A percentile compares a stretch with the other conserved stretches of the same genome.
phyloP scores from a whole-genome alignment of 2,113 vertebrate genomes.

The Rhabdornis inornatus region DNA sequence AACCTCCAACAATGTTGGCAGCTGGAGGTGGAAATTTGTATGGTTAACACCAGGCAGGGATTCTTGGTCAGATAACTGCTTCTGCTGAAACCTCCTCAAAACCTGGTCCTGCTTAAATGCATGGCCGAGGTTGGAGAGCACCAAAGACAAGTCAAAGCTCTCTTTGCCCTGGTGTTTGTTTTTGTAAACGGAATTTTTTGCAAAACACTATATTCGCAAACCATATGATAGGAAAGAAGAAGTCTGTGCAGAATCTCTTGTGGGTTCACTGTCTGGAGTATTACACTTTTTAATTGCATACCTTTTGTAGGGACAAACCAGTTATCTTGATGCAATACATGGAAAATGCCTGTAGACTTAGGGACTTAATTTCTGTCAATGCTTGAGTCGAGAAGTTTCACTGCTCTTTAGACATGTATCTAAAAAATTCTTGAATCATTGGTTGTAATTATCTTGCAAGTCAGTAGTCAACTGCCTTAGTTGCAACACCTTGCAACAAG shows the following conservation, averaged over 20 bases:
- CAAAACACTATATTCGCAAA: not conserved
- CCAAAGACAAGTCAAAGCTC: not conserved
- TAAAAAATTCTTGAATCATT: slow-evolving; percentile 14
- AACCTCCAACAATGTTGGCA: not conserved
- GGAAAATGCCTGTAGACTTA: not conserved
- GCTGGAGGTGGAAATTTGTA: not conserved
- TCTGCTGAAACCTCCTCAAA: not conserved
- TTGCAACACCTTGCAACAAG: not conserved
- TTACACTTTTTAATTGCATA: not conserved
- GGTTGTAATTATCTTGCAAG: slow-evolving; percentile 1
- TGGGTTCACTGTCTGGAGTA: not conserved
- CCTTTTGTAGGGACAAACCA: not conserved
- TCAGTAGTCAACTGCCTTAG: not conserved
- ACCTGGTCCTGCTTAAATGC: not conserved
- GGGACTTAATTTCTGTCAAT: slow-evolving; percentile 10
- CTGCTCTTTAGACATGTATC: not conserved
- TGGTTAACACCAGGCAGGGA: not conserved
- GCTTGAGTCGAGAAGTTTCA: not conserved
- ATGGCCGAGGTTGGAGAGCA: not conserved
- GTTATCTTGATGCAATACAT: not conserved
- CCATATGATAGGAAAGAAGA: not conserved
- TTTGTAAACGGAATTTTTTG: not conserved
- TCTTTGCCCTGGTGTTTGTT: not conserved
- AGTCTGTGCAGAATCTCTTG: not conserved
- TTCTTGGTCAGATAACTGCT: not conserved